Evolutionary conservation across 2,797 vertebrate species (phyloP).

Genomic region (Tachyglossus aculeatus): DNA sequence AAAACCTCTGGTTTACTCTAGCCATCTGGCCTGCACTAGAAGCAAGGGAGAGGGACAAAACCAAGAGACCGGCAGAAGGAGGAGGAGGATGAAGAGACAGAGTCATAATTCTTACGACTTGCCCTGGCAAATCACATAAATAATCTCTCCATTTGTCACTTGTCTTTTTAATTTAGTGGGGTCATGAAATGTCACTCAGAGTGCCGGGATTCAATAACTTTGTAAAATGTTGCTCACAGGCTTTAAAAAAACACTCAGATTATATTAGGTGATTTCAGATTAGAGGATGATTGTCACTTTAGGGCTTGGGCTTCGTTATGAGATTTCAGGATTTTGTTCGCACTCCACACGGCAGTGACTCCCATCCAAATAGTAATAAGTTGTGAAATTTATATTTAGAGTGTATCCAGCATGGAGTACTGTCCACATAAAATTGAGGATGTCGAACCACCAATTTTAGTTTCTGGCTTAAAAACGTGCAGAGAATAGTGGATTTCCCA

Average conservation of each 20-base stretch:
- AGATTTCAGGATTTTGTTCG: neutral
- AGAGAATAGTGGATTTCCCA: conserved; percentile 31
- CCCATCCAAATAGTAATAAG: neutral
- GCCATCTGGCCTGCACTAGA: too few relatives aligned
- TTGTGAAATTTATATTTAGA: conserved; percentile 10
- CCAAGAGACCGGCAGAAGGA: too few relatives aligned
- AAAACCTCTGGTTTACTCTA: too few relatives aligned
- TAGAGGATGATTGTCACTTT: neutral
- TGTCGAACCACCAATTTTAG: conserved; percentile 16
- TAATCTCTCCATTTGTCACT: too few relatives aligned
- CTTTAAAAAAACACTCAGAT: neutral
- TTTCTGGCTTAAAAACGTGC: conserved; percentile 20
- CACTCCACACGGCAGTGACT: neutral
- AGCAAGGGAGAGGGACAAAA: too few relatives aligned
- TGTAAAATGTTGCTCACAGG: too few relatives aligned
- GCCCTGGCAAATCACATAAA: too few relatives aligned
- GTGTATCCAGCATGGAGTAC: conserved; percentile 31
- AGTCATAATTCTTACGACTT: too few relatives aligned
- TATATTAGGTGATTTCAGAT: neutral
- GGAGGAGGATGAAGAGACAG: too few relatives aligned
- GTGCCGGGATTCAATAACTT: too few relatives aligned
- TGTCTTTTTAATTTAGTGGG: too few relatives aligned
- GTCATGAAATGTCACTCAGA: too few relatives aligned
- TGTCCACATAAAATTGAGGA: conserved; percentile 14
- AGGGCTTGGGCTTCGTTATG: conserved; percentile 16